Conservation (phyloP, 2,888 invertebrate genomes). For the Caenorhabditis macrosperma region DNA sequence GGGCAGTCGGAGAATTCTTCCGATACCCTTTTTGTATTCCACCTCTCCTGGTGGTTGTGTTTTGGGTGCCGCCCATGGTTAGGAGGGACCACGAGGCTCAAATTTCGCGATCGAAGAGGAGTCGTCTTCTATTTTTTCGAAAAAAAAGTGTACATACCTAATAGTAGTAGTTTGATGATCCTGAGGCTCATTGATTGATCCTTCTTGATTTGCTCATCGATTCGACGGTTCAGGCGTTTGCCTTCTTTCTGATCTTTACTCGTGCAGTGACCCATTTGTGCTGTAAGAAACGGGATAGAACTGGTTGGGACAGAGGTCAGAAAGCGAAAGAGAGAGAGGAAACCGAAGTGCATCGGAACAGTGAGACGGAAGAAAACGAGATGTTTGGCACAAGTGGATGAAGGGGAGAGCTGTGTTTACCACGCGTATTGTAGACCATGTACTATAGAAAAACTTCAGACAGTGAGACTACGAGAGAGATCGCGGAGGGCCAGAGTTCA, state of each 20-base stretch:
- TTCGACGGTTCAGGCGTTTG: conserved; percentile 76
- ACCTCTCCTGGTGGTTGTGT: background rate
- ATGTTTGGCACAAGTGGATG: conserved; percentile 2
- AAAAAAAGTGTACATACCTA: conserved; percentile 67
- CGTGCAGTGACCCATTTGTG: conserved; percentile 79
- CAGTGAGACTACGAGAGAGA: background rate
- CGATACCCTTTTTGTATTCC: background rate
- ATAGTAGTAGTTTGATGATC: conserved; percentile 79
- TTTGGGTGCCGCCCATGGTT: background rate
- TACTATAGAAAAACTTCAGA: background rate
- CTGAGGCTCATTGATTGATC: conserved; percentile 79
- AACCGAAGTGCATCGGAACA: background rate
- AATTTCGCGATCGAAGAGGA: conserved; percentile 28
- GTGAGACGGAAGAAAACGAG: background rate
- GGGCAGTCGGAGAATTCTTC: background rate
- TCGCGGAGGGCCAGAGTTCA: background rate
- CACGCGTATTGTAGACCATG: background rate
- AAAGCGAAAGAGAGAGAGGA: conserved; percentile 1
- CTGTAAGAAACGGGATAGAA: conserved; percentile 15
- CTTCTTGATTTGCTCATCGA: conserved; percentile 80
- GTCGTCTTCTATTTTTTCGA: background rate
- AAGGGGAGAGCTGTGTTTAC: background rate
- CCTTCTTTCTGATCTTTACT: conserved; percentile 80
- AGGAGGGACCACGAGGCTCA: conserved; percentile 42
- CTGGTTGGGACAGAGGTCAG: background rate